Conservation (phyloP, 2,113 vertebrate genomes). For the Andinoacara biseriatus region DNA sequence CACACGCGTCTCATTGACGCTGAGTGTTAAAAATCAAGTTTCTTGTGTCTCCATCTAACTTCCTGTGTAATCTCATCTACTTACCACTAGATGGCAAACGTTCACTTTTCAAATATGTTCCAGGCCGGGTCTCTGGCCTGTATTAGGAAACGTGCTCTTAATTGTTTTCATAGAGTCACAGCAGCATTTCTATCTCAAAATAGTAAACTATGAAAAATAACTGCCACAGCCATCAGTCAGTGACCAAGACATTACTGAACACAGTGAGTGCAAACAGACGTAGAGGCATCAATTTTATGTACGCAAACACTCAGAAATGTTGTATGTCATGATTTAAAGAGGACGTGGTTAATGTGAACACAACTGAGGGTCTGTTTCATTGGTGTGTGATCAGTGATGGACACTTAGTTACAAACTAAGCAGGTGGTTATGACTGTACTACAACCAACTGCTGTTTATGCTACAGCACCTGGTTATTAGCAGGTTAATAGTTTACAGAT, state of each 20-base stretch:
- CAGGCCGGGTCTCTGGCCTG: background rate
- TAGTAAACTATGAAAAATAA: background rate
- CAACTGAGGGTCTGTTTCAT: background rate
- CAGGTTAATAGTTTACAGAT: background rate
- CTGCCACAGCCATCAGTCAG: background rate
- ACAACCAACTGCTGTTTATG: constrained; percentile 51
- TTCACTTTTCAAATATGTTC: background rate
- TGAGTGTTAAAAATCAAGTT: background rate
- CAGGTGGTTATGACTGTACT: constrained; percentile 42
- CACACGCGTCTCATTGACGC: no score
- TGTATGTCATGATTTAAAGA: background rate
- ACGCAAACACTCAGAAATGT: background rate
- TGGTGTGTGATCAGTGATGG: constrained; percentile 1
- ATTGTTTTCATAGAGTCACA: background rate
- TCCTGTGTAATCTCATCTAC: background rate
- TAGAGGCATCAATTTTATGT: background rate
- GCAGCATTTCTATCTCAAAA: constrained; percentile 8
- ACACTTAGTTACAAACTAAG: constrained; percentile 7
- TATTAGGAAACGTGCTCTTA: background rate
- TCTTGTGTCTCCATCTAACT: background rate
- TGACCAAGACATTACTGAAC: background rate
- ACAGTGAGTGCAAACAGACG: background rate
- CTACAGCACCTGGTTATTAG: background rate
- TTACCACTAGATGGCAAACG: constrained; percentile 52
- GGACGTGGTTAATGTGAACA: constrained; percentile 39